Evolutionary conservation across 2,113 vertebrate genomes (phyloP), one percentile per base, ranked within the genome.

Genomic region (Paralichthys olivaceus): DNA sequence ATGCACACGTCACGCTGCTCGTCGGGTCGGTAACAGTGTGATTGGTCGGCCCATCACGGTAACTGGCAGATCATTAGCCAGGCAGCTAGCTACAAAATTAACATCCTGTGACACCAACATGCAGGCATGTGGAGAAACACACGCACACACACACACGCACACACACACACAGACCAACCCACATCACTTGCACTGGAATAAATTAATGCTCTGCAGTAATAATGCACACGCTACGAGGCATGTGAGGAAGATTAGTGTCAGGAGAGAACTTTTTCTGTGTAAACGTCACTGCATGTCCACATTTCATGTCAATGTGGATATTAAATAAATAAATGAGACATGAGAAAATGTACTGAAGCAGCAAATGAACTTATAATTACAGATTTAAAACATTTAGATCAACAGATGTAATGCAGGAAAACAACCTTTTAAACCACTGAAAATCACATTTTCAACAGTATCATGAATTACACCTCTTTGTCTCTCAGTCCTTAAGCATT

Each of bases 81-180:
- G 56, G 26, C 34, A 57, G 45, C 23, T 64, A 70, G 43, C 43
- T 43, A 40, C 19, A 75, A 78, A 83, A 80, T 77, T n/a, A 65
- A 37, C 58, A 40, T 76, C 62, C 60, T 4, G 20, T 40, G 51
- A 67, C 59, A 53, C 28, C 40, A 54, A 73, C 60, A 59, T 51
- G 43, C 4, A 65, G 37, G 12, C 37, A 34, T 6, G 3, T 11
- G 4, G 12, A 12, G 2, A 5, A 61, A 34, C 0, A 20, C 12
- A 32, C 2, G 54, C 54, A 43, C 32, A 45, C 19, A 57, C 13
- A 57, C n/a, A 61, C 25, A n/a, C 22, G 25, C 14, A 64, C 13
- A 55, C 1, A 20, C 12, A 26, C 23, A 64, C 60, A 45, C 26
- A 23, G 4, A 25, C 32, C 12, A 32, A 61, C 56, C n/a, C 45